phyloP scores from a whole-genome alignment of 2,113 vertebrate species.

The Cyphomyrus discorhynchus region DNA sequence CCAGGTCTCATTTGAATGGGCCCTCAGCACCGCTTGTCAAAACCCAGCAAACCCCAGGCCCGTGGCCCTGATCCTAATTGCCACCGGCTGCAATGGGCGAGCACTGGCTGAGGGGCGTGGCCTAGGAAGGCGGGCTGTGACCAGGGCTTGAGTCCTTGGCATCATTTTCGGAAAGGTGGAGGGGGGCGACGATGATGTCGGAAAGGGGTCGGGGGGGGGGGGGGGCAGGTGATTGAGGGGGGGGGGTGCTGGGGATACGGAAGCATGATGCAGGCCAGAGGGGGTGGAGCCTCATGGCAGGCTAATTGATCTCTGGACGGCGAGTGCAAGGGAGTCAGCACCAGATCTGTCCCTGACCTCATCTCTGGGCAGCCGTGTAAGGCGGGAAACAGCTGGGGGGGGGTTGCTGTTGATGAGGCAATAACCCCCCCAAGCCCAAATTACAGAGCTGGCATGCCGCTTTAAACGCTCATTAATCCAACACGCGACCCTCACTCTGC shows the following conservation, averaged over 20 bases:
- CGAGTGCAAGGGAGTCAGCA: conserved; percentile 20
- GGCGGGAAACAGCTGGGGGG: neutral
- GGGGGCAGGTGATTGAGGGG: neutral
- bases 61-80: neutral
- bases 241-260: neutral
- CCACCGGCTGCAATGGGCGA: neutral
- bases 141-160: neutral
- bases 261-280: neutral
- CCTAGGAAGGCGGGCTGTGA: neutral
- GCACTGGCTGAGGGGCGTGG: neutral
- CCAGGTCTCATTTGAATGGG: neutral
- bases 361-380: neutral
- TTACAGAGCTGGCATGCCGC: neutral
- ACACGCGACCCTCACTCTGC: neutral
- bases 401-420: neutral
- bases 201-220: neutral
- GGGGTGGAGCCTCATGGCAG: neutral
- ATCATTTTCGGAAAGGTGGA: neutral
- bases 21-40: neutral
- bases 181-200: neutral
- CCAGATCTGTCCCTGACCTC: conserved; percentile 29
- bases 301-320: conserved; percentile 18
- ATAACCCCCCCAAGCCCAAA: neutral
- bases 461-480: conserved; percentile 17
- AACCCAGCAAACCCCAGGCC: neutral